These are phyloP conservation scores for Corythaixoides concolor DNA, from an alignment of 2,113 vertebrate species.

Conservation along the genomic window DNA sequence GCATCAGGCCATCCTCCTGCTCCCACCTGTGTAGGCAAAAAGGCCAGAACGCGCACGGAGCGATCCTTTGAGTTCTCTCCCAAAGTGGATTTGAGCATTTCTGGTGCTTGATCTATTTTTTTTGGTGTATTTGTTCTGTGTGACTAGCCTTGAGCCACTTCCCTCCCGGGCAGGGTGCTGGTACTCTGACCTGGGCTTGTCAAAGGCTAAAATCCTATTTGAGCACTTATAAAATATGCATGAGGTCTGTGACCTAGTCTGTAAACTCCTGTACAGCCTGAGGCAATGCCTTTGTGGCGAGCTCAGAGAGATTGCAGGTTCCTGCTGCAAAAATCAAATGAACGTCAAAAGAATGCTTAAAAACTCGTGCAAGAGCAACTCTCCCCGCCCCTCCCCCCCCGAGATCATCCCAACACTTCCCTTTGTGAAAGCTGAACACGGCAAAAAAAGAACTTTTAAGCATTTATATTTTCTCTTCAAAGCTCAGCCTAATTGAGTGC, in stretches of 20 bases:
- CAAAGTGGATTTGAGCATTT: not conserved
- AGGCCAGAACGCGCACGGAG: not conserved
- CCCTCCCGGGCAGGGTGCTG: not conserved
- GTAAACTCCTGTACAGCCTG: slow-evolving; percentile 45
- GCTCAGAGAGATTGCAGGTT: not conserved
- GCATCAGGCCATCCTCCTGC: not conserved
- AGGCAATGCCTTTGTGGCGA: slow-evolving; percentile 53
- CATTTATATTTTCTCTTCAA: slow-evolving; percentile 34
- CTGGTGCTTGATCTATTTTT: not conserved
- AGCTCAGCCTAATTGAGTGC: slow-evolving; percentile 47
- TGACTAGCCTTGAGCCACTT: not conserved
- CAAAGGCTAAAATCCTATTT: not conserved
- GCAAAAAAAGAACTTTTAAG: not conserved
- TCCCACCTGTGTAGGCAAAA: not conserved
- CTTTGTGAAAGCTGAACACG: not conserved
- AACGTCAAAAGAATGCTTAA: not conserved
- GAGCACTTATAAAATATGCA: not conserved
- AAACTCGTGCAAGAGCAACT: not conserved
- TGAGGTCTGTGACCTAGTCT: slow-evolving; percentile 11
- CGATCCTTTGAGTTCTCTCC: not conserved
- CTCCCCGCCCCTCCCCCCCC: not conserved
- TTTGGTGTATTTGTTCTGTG: not conserved
- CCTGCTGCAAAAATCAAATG: slow-evolving; percentile 45
- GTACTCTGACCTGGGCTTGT: not conserved
- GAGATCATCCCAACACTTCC: not conserved